Base-by-base conservation (phyloP, 2,797 vertebrate species). In the Buceros bicornis region DNA sequence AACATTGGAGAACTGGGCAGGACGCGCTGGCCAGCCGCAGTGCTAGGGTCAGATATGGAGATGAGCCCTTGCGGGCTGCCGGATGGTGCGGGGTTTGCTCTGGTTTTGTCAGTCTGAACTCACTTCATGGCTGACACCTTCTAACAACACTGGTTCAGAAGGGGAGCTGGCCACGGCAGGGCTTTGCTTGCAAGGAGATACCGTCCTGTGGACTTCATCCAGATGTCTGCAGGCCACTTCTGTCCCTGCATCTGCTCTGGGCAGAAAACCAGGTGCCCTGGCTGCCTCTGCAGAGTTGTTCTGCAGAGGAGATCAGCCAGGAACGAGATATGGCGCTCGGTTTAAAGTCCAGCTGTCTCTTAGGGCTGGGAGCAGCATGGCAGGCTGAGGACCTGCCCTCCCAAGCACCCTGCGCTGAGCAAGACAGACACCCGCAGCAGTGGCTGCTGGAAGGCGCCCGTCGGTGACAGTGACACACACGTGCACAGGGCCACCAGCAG, bases 1-100 rank as follows among this genome's bases (percentile, higher is more conserved):
- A 87, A 35, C 13, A 37, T 15, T 47, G 28, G 17, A 6, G 45
- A 24, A 6, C 7, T 2, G 45, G 13, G 56, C 8, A 29, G 65
- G 72, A 35, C 0, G 8, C 58, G 1, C 33, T 6, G 29, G 70
- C 53, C 47, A 67, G n/a, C 43, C 14, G 8, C 29, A 47, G 57
- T 5, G 2, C 43, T 8, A 16, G 47, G 40, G 22, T 33, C 13
- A 4, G 31, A 5, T 2, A 5, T 0, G 22, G 72, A 45, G 43
- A 78, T 25, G 77, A 66, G 67, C 53, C 28, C 74, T 8, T 8
- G 0, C 1, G 5, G 16, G 66, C 74, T 73, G 74, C 51, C 19
- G 2, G 2, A 6, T 4, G 7, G 33, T 25, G 45, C 48, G 7
- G 56, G 17, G 13, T 21, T 47, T 45, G 28, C 56, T 51, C 76